Conservation (phyloP, 1,140 invertebrate genomes). For the Marisa cornuarietis region DNA sequence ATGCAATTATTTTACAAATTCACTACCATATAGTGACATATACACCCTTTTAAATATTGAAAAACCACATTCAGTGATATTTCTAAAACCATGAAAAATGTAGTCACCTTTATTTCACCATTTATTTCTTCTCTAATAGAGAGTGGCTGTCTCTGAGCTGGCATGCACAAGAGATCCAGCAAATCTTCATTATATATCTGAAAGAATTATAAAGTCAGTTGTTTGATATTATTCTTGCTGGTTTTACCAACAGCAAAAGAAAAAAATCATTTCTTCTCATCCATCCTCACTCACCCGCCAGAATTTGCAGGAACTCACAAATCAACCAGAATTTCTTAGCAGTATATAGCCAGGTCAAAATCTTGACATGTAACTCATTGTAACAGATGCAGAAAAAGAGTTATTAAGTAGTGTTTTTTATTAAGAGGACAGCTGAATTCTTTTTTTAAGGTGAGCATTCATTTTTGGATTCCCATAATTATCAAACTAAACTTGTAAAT, state of each 20-base stretch:
- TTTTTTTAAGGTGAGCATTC: neutral
- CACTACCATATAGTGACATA: neutral
- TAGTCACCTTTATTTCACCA: conserved; percentile 64
- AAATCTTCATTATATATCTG: conserved; percentile 95
- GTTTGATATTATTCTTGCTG: no score
- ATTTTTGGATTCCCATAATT: no score
- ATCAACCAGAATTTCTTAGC: neutral
- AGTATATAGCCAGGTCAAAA: neutral
- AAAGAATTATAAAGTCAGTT: neutral
- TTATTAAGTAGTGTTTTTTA: neutral
- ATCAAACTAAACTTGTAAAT: no score
- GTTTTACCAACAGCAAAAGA: neutral
- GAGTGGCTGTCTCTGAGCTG: conserved; percentile 66
- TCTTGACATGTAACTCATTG: neutral
- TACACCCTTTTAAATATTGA: neutral
- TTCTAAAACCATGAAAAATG: neutral
- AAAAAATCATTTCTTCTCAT: neutral
- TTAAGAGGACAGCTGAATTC: no score
- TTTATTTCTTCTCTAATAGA: conserved; percentile 83
- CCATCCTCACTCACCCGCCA: no score
- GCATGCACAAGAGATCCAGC: conserved; percentile 78
- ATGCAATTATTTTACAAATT: neutral
- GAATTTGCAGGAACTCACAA: no score
- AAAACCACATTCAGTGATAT: neutral
- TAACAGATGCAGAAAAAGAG: neutral